A percentile compares a stretch with the other conserved stretches of the same genome.
phyloP scores from a whole-genome alignment of 2,113 vertebrate species.

The Hassar affinis region DNA sequence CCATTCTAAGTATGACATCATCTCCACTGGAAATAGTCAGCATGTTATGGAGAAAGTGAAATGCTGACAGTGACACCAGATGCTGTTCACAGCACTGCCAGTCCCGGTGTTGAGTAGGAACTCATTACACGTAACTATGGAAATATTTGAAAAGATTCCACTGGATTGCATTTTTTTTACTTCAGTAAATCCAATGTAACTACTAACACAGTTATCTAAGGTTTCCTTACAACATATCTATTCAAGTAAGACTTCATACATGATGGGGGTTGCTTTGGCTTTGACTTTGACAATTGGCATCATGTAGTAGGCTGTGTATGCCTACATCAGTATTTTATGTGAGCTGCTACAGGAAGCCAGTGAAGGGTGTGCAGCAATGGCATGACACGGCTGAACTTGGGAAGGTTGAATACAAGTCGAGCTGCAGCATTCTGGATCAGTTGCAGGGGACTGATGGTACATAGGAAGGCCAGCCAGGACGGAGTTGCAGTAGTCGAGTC shows the following conservation, averaged over 20 bases:
- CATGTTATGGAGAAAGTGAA: constrained; percentile 29
- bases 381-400: too few relatives aligned
- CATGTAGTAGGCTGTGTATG: too few relatives aligned
- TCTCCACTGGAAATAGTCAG: constrained; percentile 35
- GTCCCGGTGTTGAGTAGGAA: background rate
- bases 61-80: constrained; percentile 44
- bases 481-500: too few relatives aligned
- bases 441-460: too few relatives aligned
- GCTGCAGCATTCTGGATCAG: too few relatives aligned
- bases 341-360: too few relatives aligned
- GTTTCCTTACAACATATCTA: background rate
- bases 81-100: constrained; percentile 28
- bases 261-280: background rate
- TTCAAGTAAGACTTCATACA: background rate
- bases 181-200: background rate
- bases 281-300: too few relatives aligned
- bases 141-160: background rate
- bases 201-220: background rate
- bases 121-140: background rate
- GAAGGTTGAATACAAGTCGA: too few relatives aligned
- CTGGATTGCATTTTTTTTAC: background rate
- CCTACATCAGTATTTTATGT: too few relatives aligned
- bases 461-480: too few relatives aligned
- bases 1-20: constrained; percentile 52
- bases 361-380: too few relatives aligned